Percentiles rank a stretch among this genome's conserved stretches.
These are phyloP conservation scores for Eulemur mongoz DNA, from an alignment of 2,797 vertebrate species.

Conservation along the genomic window DNA sequence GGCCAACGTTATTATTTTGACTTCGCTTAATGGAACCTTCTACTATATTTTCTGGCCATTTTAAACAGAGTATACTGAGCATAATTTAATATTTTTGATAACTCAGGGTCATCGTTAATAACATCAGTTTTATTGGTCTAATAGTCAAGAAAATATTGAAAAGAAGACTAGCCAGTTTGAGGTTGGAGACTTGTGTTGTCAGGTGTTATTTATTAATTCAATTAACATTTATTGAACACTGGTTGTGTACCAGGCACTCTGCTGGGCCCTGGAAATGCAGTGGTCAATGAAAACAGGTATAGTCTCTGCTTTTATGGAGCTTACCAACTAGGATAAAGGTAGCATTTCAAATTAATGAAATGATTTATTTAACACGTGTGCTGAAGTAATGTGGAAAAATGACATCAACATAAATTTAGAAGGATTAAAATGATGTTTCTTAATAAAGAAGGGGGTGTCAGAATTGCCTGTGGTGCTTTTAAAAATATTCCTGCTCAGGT, in stretches of 20 bases:
- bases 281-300: neutral
- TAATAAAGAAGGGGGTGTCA: neutral
- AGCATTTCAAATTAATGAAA: conserved; percentile 44
- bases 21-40: neutral
- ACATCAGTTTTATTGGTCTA: conserved; percentile 29
- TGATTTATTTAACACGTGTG: conserved; percentile 34
- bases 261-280: neutral
- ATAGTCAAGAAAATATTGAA: conserved; percentile 40
- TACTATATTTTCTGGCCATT: neutral
- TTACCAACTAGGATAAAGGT: conserved; percentile 37
- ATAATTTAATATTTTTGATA: conserved; percentile 45
- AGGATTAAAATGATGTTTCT: conserved; percentile 40
- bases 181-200: neutral
- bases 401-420: neutral
- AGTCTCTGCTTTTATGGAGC: neutral
- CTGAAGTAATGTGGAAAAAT: conserved; percentile 57
- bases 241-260: neutral
- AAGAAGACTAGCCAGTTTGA: conserved; percentile 25
- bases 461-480: conserved; percentile 15
- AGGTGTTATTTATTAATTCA: conserved; percentile 38
- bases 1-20: conserved; percentile 18
- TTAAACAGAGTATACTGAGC: conserved; percentile 5
- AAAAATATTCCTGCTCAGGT: conserved; percentile 43
- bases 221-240: neutral
- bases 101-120: conserved; percentile 35